These are phyloP conservation scores for Brienomyrus brachyistius DNA, from an alignment of 2,113 vertebrate species.

Conservation along the genomic window DNA sequence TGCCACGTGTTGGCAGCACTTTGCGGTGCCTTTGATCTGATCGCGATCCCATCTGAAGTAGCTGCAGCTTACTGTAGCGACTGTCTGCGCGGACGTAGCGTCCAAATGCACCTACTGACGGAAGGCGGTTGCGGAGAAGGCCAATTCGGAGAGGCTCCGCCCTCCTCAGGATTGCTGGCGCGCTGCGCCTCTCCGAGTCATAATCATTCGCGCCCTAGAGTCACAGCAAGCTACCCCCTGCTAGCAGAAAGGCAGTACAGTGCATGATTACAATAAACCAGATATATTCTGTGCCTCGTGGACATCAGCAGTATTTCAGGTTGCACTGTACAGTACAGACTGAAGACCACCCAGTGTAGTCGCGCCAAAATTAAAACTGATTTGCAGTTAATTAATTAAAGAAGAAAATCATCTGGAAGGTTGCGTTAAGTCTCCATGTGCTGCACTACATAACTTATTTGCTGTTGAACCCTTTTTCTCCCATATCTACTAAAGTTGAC, in stretches of 20 bases:
- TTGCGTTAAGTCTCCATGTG: neutral
- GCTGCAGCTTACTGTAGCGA: conserved; percentile 33
- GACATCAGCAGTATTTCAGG: neutral
- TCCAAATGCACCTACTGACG: neutral
- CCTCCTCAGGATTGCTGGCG: neutral
- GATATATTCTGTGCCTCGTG: neutral
- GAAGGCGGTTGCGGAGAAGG: neutral
- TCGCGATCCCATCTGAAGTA: conserved; percentile 71
- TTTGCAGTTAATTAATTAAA: neutral
- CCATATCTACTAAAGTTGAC: neutral
- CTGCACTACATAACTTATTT: neutral
- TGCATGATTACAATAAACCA: neutral
- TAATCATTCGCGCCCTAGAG: neutral
- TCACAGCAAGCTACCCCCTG: neutral
- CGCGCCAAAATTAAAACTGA: neutral
- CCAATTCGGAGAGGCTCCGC: neutral
- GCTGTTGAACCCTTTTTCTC: neutral
- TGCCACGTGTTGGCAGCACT: conserved; percentile 59
- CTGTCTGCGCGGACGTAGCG: neutral
- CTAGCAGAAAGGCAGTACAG: neutral
- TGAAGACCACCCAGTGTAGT: neutral
- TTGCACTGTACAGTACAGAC: neutral
- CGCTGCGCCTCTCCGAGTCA: neutral
- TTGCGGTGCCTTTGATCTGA: conserved; percentile 67
- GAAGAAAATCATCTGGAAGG: neutral